Base-by-base conservation (phyloP, 2,113 vertebrate genomes). In the Cnemophilus loriae region DNA sequence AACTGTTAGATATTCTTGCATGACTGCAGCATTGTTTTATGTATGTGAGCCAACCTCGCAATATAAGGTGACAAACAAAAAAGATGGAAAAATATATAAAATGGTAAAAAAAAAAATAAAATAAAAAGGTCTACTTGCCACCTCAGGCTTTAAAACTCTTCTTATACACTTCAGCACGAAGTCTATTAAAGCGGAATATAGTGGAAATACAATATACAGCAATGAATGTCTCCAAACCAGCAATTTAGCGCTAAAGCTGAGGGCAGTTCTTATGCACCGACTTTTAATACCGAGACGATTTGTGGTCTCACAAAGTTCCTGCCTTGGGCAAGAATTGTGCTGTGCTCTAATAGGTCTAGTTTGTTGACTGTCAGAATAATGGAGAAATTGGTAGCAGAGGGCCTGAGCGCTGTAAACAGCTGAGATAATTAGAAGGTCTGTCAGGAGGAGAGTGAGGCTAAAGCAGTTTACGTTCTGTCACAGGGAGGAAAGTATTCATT, bases 351-450 rank as follows among this genome's bases (percentile, higher is more conserved):
- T 98, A 98, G 98, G 98, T 96, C 98, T 98, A 98, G 98, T 99
- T 98, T 98, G 98, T 97, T 98, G 98, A 98, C 98, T 99, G 98
- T 99, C 98, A 98, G 98, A 98, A 99, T 98, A 98, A 99, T 98
- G 98, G 98, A 99, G 98, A 98, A 99, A 99, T 98, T 96, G 98
- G 98, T 94, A 98, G 98, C 91, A 93, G 98, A 98, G 98, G 97
- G 98, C 96, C 97, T 95, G 96, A 96, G 95, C n/a, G 91, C 98
- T 96, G 98, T 98, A 98, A 98, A 98, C 98, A 98, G 98, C 94
- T 95, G 96, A 98, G 98, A 98, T 99, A 98, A 99, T 99, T 99
- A 99, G 98, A 98, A 98, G 98, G 96, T 97, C 97, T 98, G 97
- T 98, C 96, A 98, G 97, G 97, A 98, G 96, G 97, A 95, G 93